Base-by-base conservation (phyloP, 2,888 invertebrate genomes). In the Dasypolia templi region DNA sequence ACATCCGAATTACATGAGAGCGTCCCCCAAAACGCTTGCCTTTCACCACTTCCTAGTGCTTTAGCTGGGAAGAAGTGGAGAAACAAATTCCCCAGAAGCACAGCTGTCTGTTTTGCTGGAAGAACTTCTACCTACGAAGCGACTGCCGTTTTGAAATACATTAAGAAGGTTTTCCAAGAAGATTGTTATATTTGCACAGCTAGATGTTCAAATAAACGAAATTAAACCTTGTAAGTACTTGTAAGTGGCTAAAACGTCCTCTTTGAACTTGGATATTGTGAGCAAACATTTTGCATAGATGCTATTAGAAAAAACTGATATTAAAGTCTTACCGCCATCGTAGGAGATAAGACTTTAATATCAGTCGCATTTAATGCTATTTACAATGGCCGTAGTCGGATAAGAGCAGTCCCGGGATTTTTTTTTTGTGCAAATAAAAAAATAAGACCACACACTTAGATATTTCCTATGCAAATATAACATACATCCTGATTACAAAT, bases 401-500 rank as follows among this genome's bases (percentile, higher is more conserved):
- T n/a, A 42, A 19, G 17, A 49, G 2, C 17, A 17, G 17, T 17
- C n/a, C n/a, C 17, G 7, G 7, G 9, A 22, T 17, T 1, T 6
- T 69, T 17, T 1, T 6, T 69, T 22, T 17, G 22, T 17, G 26
- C 26, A 29, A 11, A 17, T 26, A 35, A 17, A 39, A n/a, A 64
- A 12, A 42, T 49, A 22, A 49, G 67, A 56, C 46, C 55, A 56
- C 66, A 49, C 66, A 46, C 3, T 11, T 19, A 32, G 12, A 39
- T 65, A 55, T 56, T 17, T n/a, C 19, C 2, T 26, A 32, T 19
- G 29, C 3, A n/a, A 39, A 39, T 22, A n/a, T 22, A n/a, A 49
- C 9, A 26, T 70, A n/a, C 26, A 77, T 26, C 6, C 19, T 17
- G 9, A 71, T 71, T 70, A 32, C 53, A 79, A 79, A 61, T 79